These are phyloP conservation scores for Tetragonula clypearis DNA, from an alignment of 1,140 invertebrate genomes.

Conservation along the genomic window DNA sequence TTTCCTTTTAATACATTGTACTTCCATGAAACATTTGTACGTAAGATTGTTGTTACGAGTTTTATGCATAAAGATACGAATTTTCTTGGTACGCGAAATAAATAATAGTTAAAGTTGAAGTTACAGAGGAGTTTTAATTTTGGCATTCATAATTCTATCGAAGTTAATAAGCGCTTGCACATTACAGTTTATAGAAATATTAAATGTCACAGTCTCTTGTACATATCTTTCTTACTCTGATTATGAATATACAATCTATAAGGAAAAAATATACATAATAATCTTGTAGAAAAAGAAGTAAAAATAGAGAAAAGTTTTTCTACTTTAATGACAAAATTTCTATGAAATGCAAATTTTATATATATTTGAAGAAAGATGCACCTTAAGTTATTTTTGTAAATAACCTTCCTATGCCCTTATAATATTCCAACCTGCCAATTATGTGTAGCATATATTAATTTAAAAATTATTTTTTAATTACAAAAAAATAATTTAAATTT, in stretches of 20 bases:
- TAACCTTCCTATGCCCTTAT: conserved; percentile 48
- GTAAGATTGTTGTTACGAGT: conserved; percentile 73
- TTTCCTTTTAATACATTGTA: conserved; percentile 52
- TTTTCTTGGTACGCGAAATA: conserved; percentile 69
- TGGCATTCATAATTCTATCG: conserved; percentile 54
- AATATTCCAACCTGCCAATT: conserved; percentile 55
- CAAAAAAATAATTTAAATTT: not conserved
- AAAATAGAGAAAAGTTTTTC: conserved; percentile 54
- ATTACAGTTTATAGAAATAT: conserved; percentile 56
- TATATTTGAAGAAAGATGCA: conserved; percentile 34
- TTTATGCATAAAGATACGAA: conserved; percentile 65
- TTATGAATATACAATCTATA: conserved; percentile 28
- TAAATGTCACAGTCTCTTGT: conserved; percentile 54
- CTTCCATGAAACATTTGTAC: conserved; percentile 63
- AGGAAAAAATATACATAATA: conserved; percentile 49
- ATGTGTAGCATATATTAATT: conserved; percentile 44
- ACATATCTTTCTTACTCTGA: conserved; percentile 48
- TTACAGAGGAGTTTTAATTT: conserved; percentile 58
- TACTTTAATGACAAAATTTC: conserved; percentile 59
- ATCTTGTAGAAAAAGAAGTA: conserved; percentile 32
- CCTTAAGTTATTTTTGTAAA: conserved; percentile 65
- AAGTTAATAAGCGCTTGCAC: conserved; percentile 59
- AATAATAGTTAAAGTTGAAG: conserved; percentile 63
- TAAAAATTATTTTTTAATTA: not conserved
- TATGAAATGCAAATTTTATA: conserved; percentile 61